Base-by-base conservation (phyloP, 2,113 vertebrate genomes). In the Pristiophorus japonicus region DNA sequence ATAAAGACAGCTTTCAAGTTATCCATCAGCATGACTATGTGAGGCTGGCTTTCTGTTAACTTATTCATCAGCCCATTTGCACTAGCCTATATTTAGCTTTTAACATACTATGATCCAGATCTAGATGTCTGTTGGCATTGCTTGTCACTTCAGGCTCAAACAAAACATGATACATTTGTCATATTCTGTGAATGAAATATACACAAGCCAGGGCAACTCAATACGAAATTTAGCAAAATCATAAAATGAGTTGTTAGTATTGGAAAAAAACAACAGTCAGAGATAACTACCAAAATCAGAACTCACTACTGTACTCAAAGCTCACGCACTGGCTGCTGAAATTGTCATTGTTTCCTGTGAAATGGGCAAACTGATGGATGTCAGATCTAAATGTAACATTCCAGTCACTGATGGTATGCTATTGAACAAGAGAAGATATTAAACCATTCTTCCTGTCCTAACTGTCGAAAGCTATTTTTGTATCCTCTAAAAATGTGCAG, bases 391-490 rank as follows among this genome's bases (percentile, higher is more conserved):
- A 65, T 8, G 20, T 38, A 93, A 42, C 22, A 42, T 24, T 66
- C n/a, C 63, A 66, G 16, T 63, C n/a, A 93, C 30, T 34, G 47
- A 0, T n/a, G n/a, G 30, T 5, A 51, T 51, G 27, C 16, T 63
- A 20, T 24, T 45, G 34, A 66, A 22, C 38, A 67, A 34, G 27
- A 59, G 87, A 10, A 47, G 81, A 27, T 12, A 66, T 66, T 2
- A 93, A 94, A 94, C 7, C 38, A 67, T 45, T 3, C 18, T 66
- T 94, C 63, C 38, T 67, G 62, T 66, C 59, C 63, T 24, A 93
- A 66, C 63, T 47, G 84, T 51, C 34, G 7, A 12, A 30, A 65
- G 63, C 91, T 94, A 93, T 93, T 94, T 94, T 94, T 94, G 38
- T 45, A 38, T 22, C 12, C 4, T 92, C n/a, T 34, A 20, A 24